Evolutionary conservation across 2,113 vertebrate species (phyloP), one percentile per base, ranked within the genome.

Genomic region (Indri indri): DNA sequence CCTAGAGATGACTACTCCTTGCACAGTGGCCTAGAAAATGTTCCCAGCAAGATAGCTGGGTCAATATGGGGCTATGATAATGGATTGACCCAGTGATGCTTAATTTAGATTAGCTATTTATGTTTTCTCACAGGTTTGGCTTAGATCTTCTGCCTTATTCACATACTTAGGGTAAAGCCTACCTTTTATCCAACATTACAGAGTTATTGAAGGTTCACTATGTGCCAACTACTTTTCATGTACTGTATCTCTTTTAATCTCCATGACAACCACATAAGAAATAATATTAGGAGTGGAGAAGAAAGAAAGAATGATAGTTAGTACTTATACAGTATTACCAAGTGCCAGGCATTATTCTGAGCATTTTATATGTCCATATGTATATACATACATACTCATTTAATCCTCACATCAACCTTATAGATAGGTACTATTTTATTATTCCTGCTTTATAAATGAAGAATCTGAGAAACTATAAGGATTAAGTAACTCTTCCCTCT

Each of bases 121-220:
- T 13, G 25, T 81, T 74, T 92, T 81, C 57, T 82, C 76, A 8
- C 20, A 20, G 22, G 37, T 34, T 92, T 90, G 92, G 47, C 71
- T 91, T 96, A 73, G 57, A 61, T 34, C 63, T 94, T 91, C 34
- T 92, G 18, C 50, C 50, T 84, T 68, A 68, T 85, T 37, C n/a
- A 45, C 23, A 45, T 37, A 66, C 2, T 80, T 50, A 70, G 42
- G 76, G 30, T 80, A 54, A 76, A 96, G 20, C 1, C 88, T 4
- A 70, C 22, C 23, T 88, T 88, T 85, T 34, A 34, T 27, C 40
- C 20, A 80, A n/a, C 52, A 77, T 66, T 66, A 80, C 22, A 79
- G 82, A 74, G 12, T 59, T 66, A 80, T 4, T 84, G 32, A 84
- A 88, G 18, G 11, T 45, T 93, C 88, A 80, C n/a, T 85, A 0